phyloP scores from a whole-genome alignment of 2,797 vertebrate species.

The Sorex maritimensis region DNA sequence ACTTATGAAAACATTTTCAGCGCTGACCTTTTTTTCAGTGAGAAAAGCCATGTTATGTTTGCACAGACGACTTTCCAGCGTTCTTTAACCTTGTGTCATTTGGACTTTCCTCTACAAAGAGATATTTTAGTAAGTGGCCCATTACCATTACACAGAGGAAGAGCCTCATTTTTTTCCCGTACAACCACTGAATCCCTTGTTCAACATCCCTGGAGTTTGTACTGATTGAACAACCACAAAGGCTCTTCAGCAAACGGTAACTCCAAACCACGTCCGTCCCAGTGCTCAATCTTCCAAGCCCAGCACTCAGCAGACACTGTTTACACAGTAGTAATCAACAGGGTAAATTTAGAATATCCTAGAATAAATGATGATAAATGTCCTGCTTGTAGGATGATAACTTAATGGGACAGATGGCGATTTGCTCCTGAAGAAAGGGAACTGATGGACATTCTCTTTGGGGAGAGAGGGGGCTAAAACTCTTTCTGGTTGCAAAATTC shows the following conservation, averaged over 20 bases:
- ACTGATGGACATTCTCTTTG: constrained; percentile 90
- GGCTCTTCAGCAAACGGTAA: constrained; percentile 88
- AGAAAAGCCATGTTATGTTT: constrained; percentile 81
- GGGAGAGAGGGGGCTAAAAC: constrained; percentile 87
- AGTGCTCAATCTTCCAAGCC: constrained; percentile 85
- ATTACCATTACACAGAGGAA: constrained; percentile 89
- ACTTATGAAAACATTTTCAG: constrained; percentile 72
- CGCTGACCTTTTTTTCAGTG: constrained; percentile 82
- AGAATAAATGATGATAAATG: constrained; percentile 94
- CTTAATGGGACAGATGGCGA: constrained; percentile 88
- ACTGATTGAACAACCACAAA: constrained; percentile 88
- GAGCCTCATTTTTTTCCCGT: constrained; percentile 80
- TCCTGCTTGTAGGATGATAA: constrained; percentile 91
- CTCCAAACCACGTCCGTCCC: constrained; percentile 88
- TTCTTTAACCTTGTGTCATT: constrained; percentile 88
- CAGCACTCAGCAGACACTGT: constrained; percentile 90
- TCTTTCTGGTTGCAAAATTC: constrained; percentile 85
- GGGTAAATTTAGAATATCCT: constrained; percentile 93
- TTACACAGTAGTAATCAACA: constrained; percentile 93
- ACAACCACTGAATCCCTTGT: constrained; percentile 78
- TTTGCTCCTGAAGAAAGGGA: constrained; percentile 90
- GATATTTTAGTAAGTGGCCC: constrained; percentile 90
- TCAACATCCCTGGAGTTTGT: constrained; percentile 89
- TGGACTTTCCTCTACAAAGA: constrained; percentile 88
- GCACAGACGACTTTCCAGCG: constrained; percentile 86